Conservation (phyloP, 2,113 vertebrate genomes). For the Gadus chalcogrammus region DNA sequence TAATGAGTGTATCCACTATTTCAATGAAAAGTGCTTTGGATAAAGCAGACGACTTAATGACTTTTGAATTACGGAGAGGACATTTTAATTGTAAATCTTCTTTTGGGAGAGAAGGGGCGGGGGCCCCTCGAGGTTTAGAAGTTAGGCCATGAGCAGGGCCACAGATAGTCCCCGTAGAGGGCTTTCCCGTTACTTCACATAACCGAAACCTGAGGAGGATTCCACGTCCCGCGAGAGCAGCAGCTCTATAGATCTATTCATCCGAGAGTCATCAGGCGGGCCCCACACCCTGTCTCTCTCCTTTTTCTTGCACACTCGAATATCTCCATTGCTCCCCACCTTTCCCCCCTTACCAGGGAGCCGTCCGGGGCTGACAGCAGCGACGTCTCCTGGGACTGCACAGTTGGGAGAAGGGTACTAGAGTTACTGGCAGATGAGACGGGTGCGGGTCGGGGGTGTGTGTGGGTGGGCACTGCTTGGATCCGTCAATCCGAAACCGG, state of each 20-base stretch:
- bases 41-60: too few species aligned
- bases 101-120: too few species aligned
- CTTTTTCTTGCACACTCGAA: background rate
- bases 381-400: background rate
- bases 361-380: background rate
- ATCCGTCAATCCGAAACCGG: background rate
- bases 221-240: slow-evolving; percentile 29
- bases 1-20: too few species aligned
- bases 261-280: slow-evolving; percentile 29
- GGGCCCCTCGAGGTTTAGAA: too few species aligned
- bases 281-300: slow-evolving; percentile 33
- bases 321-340: slow-evolving; percentile 9
- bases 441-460: background rate
- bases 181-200: slow-evolving; percentile 41
- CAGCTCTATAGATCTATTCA: background rate
- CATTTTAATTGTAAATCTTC: too few species aligned
- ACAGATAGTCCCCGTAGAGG: slow-evolving; percentile 3
- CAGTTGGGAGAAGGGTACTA: background rate
- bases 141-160: too few species aligned
- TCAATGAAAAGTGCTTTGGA: too few species aligned
- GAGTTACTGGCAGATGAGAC: background rate
- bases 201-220: slow-evolving; percentile 22
- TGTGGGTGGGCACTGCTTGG: background rate
- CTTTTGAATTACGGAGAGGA: too few species aligned
- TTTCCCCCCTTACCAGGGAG: slow-evolving; percentile 33